Evolutionary conservation across 1,140 invertebrate species (phyloP).

Genomic region (Kradibia gibbosae): DNA sequence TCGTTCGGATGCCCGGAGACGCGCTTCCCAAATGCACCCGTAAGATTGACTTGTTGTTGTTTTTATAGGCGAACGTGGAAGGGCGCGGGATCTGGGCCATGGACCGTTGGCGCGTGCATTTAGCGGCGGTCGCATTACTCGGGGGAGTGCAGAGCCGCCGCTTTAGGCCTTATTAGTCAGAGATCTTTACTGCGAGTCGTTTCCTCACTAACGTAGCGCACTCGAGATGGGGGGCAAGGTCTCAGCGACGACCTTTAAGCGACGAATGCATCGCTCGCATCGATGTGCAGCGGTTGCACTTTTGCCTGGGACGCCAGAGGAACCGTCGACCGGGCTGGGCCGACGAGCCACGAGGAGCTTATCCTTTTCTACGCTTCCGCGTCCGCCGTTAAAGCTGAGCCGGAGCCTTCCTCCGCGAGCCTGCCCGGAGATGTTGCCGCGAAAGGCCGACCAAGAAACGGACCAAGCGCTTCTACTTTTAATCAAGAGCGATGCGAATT

Average conservation of each 20-base stretch:
- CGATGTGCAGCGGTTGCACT: constrained; percentile 47
- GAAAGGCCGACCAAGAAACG: not conserved
- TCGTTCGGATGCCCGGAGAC: not conserved
- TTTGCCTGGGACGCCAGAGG: constrained; percentile 4
- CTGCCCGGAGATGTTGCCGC: no score
- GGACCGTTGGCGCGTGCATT: constrained; percentile 56
- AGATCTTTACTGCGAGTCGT: constrained; percentile 38
- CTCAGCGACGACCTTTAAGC: constrained; percentile 54
- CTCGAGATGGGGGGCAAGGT: constrained; percentile 67
- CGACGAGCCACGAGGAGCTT: not conserved
- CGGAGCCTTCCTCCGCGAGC: not conserved
- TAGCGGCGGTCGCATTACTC: not conserved
- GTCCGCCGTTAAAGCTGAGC: not conserved
- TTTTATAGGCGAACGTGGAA: constrained; percentile 58
- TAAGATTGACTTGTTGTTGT: not conserved
- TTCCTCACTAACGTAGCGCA: constrained; percentile 55
- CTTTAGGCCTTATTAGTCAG: constrained; percentile 48
- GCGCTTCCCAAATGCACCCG: constrained; percentile 18
- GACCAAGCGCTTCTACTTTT: no score
- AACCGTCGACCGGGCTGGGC: no score
- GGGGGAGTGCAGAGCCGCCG: constrained; percentile 26
- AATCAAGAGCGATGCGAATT: no score
- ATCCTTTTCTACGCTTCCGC: not conserved
- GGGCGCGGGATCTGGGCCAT: constrained; percentile 60
- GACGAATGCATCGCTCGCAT: constrained; percentile 21